Conservation (phyloP, 2,888 invertebrate genomes). For the Cepaea hortensis region DNA sequence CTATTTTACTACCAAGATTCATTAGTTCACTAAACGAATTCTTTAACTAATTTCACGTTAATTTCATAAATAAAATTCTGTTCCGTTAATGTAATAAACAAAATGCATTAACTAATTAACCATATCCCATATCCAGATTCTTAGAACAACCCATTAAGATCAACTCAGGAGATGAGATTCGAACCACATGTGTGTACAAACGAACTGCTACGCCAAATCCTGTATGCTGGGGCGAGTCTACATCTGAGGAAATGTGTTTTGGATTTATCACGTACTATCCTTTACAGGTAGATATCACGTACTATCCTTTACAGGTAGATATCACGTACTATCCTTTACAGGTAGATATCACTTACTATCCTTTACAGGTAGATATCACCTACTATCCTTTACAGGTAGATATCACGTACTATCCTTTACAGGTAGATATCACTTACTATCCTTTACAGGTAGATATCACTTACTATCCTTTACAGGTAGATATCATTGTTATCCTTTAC, state of each 20-base stretch:
- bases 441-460: constrained; percentile 47
- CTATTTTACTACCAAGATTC: too few species aligned
- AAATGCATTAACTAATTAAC: neutral
- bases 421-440: constrained; percentile 57
- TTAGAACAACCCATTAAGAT: constrained; percentile 55
- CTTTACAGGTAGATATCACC: constrained; percentile 43
- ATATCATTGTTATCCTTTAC: constrained; percentile 59
- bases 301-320: neutral
- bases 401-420: neutral
- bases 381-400: neutral
- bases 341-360: constrained; percentile 58
- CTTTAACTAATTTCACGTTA: neutral
- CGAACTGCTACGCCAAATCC: constrained; percentile 41
- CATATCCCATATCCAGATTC: constrained; percentile 53
- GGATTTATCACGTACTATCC: constrained; percentile 64
- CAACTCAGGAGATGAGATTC: constrained; percentile 59
- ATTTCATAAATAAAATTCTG: neutral
- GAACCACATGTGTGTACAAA: constrained; percentile 57
- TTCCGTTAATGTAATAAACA: neutral
- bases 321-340: neutral
- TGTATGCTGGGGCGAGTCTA: constrained; percentile 60
- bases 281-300: constrained; percentile 32
- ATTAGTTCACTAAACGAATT: too few species aligned
- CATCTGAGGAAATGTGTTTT: constrained; percentile 64
- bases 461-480: neutral